Evolutionary conservation across 1,140 invertebrate genomes (phyloP).

Genomic region (Caerostris darwini): DNA sequence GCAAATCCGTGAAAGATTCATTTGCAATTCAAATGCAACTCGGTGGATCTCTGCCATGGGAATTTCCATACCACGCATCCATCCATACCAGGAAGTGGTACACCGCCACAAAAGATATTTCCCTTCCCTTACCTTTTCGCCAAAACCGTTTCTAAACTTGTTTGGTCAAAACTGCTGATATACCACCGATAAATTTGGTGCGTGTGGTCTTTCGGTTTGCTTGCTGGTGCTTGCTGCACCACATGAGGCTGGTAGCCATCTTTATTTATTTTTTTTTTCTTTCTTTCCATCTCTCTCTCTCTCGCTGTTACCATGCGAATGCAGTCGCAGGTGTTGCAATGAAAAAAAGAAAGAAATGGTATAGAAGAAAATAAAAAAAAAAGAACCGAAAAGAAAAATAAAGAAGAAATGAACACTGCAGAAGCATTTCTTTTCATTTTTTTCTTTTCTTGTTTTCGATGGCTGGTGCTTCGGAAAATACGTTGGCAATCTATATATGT

Average conservation of each 20-base stretch:
- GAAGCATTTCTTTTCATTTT: conserved; percentile 8
- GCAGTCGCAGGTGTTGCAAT: conserved; percentile 36
- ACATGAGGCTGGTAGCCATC: neutral
- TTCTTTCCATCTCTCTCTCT: neutral
- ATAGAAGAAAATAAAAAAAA: neutral
- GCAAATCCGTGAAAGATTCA: conserved; percentile 50
- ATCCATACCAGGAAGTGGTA: neutral
- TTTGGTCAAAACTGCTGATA: conserved; percentile 46
- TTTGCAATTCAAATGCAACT: conserved; percentile 37
- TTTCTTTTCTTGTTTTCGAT: neutral
- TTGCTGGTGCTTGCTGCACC: neutral
- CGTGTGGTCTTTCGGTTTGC: conserved; percentile 8
- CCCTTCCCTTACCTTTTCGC: neutral
- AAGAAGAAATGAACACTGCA: neutral
- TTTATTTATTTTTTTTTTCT: neutral
- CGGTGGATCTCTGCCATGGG: conserved; percentile 1
- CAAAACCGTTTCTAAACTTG: conserved; percentile 33
- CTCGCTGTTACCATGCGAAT: neutral
- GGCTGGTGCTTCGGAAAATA: conserved; percentile 8
- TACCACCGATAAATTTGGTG: conserved; percentile 41
- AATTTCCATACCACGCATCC: neutral
- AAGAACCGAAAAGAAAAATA: neutral
- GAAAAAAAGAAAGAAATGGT: neutral
- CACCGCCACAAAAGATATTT: conserved; percentile 16
- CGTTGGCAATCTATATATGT: conserved; percentile 50